phyloP scores from a whole-genome alignment of 1,140 invertebrate genomes.

The Oreohelix idahoensis region DNA sequence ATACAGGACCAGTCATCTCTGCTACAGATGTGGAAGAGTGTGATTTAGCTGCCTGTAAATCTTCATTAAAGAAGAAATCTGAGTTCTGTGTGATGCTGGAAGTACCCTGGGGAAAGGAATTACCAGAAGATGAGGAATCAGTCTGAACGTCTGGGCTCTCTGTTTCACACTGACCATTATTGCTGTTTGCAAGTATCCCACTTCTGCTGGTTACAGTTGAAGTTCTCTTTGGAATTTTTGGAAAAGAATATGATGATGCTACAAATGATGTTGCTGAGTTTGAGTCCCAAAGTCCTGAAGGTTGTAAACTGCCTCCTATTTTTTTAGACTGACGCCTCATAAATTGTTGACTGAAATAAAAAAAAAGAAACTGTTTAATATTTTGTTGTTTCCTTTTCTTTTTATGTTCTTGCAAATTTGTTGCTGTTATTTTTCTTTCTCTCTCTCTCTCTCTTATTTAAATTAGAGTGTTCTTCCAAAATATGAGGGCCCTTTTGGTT shows the following conservation, averaged over 20 bases:
- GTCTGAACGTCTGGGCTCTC: not conserved
- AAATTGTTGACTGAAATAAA: not conserved
- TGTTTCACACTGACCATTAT: not conserved
- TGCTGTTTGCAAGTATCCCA: not conserved
- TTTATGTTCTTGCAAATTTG: no score
- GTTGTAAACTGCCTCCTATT: not conserved
- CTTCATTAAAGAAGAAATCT: not conserved
- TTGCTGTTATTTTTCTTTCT: no score
- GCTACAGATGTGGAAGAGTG: not conserved
- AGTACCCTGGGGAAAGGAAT: not conserved
- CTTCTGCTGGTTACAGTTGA: not conserved
- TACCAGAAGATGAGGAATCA: not conserved
- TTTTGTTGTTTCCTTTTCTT: no score
- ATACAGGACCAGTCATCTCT: not conserved
- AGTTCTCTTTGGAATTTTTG: not conserved
- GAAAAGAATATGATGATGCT: conserved; percentile 1
- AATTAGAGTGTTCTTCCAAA: no score
- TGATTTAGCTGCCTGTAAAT: not conserved
- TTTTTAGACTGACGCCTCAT: not conserved
- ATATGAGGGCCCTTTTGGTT: no score
- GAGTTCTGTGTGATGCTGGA: not conserved
- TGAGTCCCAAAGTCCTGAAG: not conserved
- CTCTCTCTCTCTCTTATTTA: no score
- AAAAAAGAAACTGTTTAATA: not conserved
- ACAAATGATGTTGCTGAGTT: no score